These are phyloP conservation scores for Artibeus jamaicensis DNA, from an alignment of 2,797 vertebrate genomes.

Conservation along the genomic window DNA sequence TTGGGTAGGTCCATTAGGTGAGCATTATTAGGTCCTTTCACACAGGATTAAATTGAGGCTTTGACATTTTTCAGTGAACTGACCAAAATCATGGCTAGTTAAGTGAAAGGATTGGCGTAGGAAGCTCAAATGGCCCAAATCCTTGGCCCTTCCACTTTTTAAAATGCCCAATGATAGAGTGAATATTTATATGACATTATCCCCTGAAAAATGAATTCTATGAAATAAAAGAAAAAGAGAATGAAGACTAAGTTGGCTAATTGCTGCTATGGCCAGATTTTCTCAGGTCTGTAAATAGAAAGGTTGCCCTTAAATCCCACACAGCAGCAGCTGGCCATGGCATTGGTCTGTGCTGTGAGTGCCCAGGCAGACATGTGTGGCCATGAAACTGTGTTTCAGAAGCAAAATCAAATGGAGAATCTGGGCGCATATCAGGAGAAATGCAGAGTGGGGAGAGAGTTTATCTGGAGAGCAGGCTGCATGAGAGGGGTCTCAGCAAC, in stretches of 20 bases:
- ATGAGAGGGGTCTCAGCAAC: neutral
- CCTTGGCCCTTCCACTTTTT: neutral
- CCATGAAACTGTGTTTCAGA: neutral
- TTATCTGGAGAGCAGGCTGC: neutral
- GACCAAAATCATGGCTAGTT: neutral
- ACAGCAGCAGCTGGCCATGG: neutral
- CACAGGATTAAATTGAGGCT: neutral
- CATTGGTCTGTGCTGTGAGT: neutral
- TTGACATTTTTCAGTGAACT: neutral
- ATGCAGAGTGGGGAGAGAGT: neutral
- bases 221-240: neutral
- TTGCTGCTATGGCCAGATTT: neutral
- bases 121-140: neutral
- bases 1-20: neutral
- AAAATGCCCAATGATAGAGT: neutral
- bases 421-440: neutral
- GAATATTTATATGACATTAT: neutral
- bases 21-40: neutral
- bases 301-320: neutral
- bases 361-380: neutral
- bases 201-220: neutral
- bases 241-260: neutral
- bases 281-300: neutral
- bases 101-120: neutral
- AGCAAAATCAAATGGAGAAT: neutral